Base-by-base conservation (phyloP, 2,888 invertebrate genomes). In the Lobophora halterata region DNA sequence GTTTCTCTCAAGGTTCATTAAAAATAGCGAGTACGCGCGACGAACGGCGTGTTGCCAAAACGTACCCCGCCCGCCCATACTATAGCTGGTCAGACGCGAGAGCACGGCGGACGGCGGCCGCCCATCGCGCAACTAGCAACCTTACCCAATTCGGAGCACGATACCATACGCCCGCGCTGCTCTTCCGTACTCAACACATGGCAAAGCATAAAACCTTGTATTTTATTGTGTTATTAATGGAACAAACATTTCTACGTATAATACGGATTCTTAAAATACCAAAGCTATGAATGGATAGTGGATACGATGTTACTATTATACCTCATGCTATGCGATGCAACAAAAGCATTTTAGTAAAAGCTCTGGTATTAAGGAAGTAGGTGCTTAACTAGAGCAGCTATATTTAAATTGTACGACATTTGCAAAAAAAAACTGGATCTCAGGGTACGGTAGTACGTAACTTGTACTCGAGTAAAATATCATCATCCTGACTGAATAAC, bases 11-110 rank as follows among this genome's bases (percentile, higher is more conserved):
- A 85, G 86, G 85, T 86, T 81, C 67, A 72, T 73, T 82, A 85
- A 78, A 85, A 85, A 86, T 86, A 86, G 82, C 71, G 42, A 43
- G 46, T 52, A 42, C 42, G 48, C 31, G 44, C 38, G 58, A 70
- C n/a, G n/a, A n/a, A n/a, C 76, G 82, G 81, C 77, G 71, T 73
- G 75, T 70, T 86, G 85, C 83, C 83, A 85, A 79, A 81, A 79
- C 71, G 69, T 56, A 70, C 70, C 68, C 72, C 77, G 70, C 68
- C 72, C 77, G 74, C 74, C 79, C 81, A 77, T 79, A 76, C 74
- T 72, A 71, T 71, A 73, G 64, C 64, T 57, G 65, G 65, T 52
- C 57, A 53, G 50, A 49, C 55, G 56, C 56, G 59, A 44, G 51
- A 53, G 59, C 62, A 44, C 50, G 51, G 58, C 61, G 56, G 54